phyloP scores from a whole-genome alignment of 2,797 vertebrate species.

The Anniella stebbinsi region DNA sequence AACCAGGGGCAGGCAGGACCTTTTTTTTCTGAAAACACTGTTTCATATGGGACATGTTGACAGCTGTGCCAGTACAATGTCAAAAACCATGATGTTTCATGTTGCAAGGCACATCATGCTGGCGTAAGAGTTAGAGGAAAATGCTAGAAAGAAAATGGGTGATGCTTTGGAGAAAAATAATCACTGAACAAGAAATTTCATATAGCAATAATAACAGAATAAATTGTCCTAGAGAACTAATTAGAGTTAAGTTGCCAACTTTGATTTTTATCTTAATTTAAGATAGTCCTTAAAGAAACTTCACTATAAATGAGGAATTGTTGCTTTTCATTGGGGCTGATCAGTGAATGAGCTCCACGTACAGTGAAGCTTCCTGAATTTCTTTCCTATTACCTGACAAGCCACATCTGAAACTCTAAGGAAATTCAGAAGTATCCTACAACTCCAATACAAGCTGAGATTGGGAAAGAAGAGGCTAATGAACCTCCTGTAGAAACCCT shows the following conservation, averaged over 20 bases:
- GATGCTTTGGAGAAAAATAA: constrained; percentile 1
- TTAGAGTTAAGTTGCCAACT: background rate
- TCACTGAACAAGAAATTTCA: constrained; percentile 11
- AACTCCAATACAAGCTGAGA: background rate
- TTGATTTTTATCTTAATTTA: constrained; percentile 1
- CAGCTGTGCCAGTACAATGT: background rate
- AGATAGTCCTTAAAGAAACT: background rate
- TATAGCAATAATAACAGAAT: background rate
- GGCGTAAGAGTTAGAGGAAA: background rate
- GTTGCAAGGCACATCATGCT: background rate
- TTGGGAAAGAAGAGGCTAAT: background rate
- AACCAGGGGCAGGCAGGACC: background rate
- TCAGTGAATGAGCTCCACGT: background rate
- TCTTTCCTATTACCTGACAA: background rate
- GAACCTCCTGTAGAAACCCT: background rate
- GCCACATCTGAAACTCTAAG: no score
- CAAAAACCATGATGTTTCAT: background rate
- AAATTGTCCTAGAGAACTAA: constrained; percentile 32
- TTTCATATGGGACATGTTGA: background rate
- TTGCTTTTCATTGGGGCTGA: background rate
- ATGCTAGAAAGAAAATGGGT: background rate
- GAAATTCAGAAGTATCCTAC: background rate
- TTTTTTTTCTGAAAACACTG: background rate
- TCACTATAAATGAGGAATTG: background rate
- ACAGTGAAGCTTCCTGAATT: background rate